A percentile compares a stretch with the other conserved stretches of the same genome.
Evolutionary conservation across 2,888 invertebrate genomes (phyloP).

Genomic region (Oxystoma pomonae): DNA sequence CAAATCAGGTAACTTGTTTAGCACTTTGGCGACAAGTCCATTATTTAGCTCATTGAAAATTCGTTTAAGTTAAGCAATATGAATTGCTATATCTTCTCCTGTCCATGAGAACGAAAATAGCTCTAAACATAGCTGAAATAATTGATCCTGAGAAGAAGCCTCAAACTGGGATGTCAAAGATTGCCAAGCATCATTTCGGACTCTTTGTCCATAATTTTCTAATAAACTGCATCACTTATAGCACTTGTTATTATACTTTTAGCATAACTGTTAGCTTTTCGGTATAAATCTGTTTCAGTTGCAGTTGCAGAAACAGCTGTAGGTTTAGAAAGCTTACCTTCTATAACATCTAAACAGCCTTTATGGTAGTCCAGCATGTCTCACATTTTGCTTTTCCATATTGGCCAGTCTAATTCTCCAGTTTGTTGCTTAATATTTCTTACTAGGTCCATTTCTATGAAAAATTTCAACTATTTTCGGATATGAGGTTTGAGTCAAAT

Average conservation of each 20-base stretch:
- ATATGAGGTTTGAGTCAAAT: too few relatives aligned
- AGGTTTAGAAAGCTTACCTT: not conserved
- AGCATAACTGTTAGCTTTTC: not conserved
- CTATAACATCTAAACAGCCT: not conserved
- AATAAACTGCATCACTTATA: not conserved
- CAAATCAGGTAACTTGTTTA: too few relatives aligned
- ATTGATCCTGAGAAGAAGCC: not conserved
- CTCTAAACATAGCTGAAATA: not conserved
- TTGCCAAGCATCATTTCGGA: not conserved
- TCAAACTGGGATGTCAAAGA: not conserved
- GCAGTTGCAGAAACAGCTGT: not conserved
- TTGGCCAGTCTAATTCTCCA: not conserved
- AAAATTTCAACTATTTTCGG: too few relatives aligned
- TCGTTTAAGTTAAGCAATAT: too few relatives aligned
- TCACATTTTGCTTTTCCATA: not conserved
- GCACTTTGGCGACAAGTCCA: too few relatives aligned
- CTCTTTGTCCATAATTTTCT: not conserved
- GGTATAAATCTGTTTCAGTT: not conserved
- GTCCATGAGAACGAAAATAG: too few relatives aligned
- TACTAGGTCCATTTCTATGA: not conserved
- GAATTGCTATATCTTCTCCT: too few relatives aligned
- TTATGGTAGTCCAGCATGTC: not conserved
- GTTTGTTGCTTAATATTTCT: not conserved
- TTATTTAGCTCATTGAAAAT: too few relatives aligned
- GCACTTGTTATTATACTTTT: not conserved